Base-by-base conservation (phyloP, 2,888 invertebrate species). In the Drosophila anceps region DNA sequence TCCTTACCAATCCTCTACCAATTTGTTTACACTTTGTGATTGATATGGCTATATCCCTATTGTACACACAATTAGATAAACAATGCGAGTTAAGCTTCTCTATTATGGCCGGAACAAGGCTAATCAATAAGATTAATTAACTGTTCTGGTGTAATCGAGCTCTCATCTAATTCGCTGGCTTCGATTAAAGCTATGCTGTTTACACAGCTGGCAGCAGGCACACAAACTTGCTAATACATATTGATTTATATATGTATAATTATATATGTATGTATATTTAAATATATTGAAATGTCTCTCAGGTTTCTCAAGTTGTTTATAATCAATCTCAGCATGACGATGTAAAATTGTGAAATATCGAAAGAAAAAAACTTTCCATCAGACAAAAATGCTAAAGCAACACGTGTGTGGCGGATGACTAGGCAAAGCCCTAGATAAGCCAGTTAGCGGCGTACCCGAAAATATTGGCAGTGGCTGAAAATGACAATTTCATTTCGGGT, bases 61-160 rank as follows among this genome's bases (percentile, higher is more conserved):
- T 31, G 46, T 55, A 12, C 24, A 55, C 41, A 70, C 18, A 39
- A 70, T 44, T 41, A 63, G 79, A 79, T 74, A 60, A 71, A 59
- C 79, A 54, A 54, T 33, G 66, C 37, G 61, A 53, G 24, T 39
- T 57, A 55, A 67, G 50, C 51, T 24, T 20, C 43, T 65, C 39
- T 29, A 54, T 31, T 58, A 51, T 60, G 53, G 41, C 37, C 18
- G n/a, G 20, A 33, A 59, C 46, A 27, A 27, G 13, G 35, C 18
- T 59, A 44, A 58, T 43, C 44, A 59, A 59, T 46, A 59, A 35
- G 53, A 53, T 37, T 59, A 27, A 44, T 59, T 46, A 27, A 18
- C 48, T 37, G 18, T 37, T 37, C 48, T 37, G n/a, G 48, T 37
- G 35, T 48, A 48, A 29, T 37, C n/a, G 1, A 37, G 46, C 29